phyloP scores from a whole-genome alignment of 2,797 vertebrate species.

The Sebastes hubbsi region DNA sequence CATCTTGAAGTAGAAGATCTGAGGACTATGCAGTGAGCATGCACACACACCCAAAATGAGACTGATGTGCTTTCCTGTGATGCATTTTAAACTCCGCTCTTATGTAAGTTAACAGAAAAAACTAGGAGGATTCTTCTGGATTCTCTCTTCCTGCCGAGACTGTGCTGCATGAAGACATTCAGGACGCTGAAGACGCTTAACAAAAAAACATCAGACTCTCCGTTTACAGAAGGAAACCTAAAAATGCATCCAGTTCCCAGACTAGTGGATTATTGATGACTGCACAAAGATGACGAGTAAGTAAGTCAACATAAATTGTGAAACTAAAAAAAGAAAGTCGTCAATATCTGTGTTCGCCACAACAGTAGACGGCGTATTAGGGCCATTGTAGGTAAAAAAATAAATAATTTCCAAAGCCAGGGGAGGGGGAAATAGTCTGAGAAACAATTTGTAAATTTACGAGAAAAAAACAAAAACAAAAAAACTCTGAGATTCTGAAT shows the following conservation, averaged over 20 bases:
- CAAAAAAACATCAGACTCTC: background rate
- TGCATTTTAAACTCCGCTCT: constrained; percentile 12
- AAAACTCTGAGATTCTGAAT: background rate
- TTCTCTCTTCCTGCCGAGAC: constrained; percentile 8
- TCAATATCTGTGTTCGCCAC: background rate
- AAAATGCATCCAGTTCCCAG: constrained; percentile 3
- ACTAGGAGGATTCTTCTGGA: constrained; percentile 10
- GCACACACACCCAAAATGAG: background rate
- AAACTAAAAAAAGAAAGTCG: background rate
- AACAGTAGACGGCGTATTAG: background rate
- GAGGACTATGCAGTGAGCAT: background rate
- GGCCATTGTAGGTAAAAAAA: background rate
- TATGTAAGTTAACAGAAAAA: constrained; percentile 28
- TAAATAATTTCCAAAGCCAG: background rate
- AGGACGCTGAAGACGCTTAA: background rate
- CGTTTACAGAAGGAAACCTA: constrained; percentile 9
- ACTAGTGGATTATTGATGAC: constrained; percentile 23
- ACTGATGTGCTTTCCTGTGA: constrained; percentile 8
- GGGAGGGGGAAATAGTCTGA: background rate
- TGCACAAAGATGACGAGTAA: background rate
- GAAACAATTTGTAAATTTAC: background rate
- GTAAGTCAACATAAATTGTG: background rate
- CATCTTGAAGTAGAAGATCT: constrained; percentile 16
- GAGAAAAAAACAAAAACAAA: too few relatives aligned
- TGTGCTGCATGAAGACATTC: background rate